Conservation (phyloP, 2,888 invertebrate species). For the Anorthoa munda region DNA sequence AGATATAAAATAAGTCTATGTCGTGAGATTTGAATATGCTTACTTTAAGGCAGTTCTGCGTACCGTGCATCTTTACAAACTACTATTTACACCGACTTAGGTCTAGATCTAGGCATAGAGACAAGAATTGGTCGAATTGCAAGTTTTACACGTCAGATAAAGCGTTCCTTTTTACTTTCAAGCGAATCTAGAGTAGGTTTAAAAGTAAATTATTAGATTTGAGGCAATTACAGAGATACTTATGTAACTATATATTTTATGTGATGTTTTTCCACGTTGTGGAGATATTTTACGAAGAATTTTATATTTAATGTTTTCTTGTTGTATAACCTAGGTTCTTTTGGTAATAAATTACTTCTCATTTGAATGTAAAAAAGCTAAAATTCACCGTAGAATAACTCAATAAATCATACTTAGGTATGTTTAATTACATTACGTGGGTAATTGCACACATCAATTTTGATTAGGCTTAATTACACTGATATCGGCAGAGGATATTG, state of each 20-base stretch:
- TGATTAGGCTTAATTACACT: constrained; percentile 33
- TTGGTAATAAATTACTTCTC: not conserved
- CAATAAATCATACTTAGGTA: constrained; percentile 19
- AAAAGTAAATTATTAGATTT: constrained; percentile 53
- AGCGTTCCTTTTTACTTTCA: constrained; percentile 79
- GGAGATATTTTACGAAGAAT: constrained; percentile 23
- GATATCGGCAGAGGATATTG: constrained; percentile 20
- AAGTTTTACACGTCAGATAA: constrained; percentile 77
- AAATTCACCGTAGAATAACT: constrained; percentile 19
- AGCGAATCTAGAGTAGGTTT: constrained; percentile 58
- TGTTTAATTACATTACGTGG: constrained; percentile 28
- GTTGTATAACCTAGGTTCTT: not conserved
- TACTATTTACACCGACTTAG: constrained; percentile 81
- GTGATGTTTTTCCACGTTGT: constrained; percentile 6
- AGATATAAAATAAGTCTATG: constrained; percentile 90
- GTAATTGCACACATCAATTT: constrained; percentile 41
- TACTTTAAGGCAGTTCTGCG: constrained; percentile 88
- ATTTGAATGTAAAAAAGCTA: constrained; percentile 10
- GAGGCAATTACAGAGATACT: constrained; percentile 60
- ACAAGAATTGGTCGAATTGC: constrained; percentile 86
- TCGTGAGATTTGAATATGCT: constrained; percentile 88
- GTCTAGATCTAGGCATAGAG: constrained; percentile 70
- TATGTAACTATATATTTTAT: constrained; percentile 37
- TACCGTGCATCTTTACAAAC: constrained; percentile 83
- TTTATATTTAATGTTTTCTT: not conserved